A percentile compares a stretch with the other conserved stretches of the same genome.
These are phyloP conservation scores for Leptodactylus fuscus DNA, from an alignment of 2,113 vertebrate genomes.

Conservation along the genomic window DNA sequence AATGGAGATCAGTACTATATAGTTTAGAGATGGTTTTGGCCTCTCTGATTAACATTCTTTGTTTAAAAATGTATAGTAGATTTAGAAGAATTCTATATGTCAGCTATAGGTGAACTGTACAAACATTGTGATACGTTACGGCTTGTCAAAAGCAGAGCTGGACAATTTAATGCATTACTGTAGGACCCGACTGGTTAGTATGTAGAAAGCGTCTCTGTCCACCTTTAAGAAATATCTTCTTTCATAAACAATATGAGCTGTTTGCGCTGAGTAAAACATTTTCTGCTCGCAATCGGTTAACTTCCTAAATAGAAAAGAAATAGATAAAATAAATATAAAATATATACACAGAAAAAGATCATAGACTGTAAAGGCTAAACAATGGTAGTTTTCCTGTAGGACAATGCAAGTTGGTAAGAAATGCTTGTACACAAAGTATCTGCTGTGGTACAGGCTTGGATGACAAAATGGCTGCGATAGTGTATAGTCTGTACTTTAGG, in stretches of 20 bases:
- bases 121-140: too few relatives aligned
- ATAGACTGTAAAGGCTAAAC: neutral
- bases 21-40: too few relatives aligned
- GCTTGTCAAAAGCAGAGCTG: neutral
- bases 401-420: neutral
- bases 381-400: neutral
- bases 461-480: too few relatives aligned
- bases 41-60: too few relatives aligned
- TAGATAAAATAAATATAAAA: neutral
- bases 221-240: neutral
- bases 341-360: neutral
- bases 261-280: conserved; percentile 71
- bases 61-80: too few relatives aligned
- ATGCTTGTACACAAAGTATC: too few relatives aligned
- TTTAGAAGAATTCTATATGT: too few relatives aligned
- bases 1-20: too few relatives aligned
- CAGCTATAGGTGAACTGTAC: too few relatives aligned
- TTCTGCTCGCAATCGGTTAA: conserved; percentile 81
- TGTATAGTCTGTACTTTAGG: too few relatives aligned
- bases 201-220: neutral
- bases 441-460: too few relatives aligned
- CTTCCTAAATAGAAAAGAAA: conserved; percentile 74
- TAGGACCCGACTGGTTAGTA: neutral
- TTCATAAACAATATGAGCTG: neutral
- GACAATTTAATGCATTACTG: neutral